Evolutionary conservation across 2,113 vertebrate species (phyloP).

Genomic region (Albula glossodonta): DNA sequence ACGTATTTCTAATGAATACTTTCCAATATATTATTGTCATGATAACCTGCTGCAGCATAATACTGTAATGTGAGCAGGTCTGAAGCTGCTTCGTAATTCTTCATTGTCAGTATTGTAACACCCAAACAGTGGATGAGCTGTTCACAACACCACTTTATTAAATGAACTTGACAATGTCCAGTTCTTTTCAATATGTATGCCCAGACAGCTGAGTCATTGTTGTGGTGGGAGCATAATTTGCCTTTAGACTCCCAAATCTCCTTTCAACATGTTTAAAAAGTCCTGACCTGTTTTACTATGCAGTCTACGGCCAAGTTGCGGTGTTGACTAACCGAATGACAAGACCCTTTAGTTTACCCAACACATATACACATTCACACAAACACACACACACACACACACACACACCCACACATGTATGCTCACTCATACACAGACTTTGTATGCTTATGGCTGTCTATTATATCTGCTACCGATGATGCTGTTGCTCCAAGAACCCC

Average conservation of each 20-base stretch:
- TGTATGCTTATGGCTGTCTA: too few species aligned
- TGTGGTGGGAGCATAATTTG: background rate
- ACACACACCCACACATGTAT: too few species aligned
- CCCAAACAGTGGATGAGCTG: background rate
- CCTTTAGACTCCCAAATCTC: background rate
- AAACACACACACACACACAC: background rate
- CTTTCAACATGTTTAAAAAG: background rate
- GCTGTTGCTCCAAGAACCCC: too few species aligned
- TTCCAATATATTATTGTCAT: background rate
- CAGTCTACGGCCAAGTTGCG: background rate
- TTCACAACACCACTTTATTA: background rate
- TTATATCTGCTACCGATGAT: too few species aligned
- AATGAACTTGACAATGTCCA: background rate
- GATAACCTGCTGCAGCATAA: background rate
- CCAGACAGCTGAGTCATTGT: slow-evolving; percentile 3
- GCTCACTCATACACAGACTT: background rate
- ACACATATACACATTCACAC: background rate
- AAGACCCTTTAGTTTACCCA: background rate
- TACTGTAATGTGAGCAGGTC: background rate
- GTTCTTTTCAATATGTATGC: background rate
- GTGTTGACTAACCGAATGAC: background rate
- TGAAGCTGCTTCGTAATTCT: background rate
- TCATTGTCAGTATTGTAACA: background rate
- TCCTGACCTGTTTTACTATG: background rate
- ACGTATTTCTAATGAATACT: background rate